Evolutionary conservation across 2,113 vertebrate genomes (phyloP).

Genomic region (Gorsachius goisagi): DNA sequence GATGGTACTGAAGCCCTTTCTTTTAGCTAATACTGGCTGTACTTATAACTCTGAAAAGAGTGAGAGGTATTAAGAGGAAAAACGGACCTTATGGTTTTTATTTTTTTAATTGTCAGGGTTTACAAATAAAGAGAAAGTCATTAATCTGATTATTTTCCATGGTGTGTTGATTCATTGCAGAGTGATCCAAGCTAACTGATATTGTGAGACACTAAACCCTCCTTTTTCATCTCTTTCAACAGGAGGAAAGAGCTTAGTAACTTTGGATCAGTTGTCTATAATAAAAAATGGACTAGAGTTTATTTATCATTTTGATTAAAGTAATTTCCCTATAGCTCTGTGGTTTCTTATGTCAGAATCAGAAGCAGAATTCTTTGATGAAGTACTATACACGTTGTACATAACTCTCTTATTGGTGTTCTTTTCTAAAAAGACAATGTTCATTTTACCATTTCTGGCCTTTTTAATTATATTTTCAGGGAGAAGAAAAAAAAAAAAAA

Average conservation of each 20-base stretch:
- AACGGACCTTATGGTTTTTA: background rate
- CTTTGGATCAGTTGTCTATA: background rate
- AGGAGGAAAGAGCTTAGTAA: background rate
- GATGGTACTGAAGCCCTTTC: conserved; percentile 43
- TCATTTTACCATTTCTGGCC: background rate
- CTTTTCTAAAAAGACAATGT: background rate
- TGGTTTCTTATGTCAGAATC: background rate
- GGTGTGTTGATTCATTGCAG: background rate
- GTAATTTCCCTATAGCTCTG: background rate
- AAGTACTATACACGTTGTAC: background rate
- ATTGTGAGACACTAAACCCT: background rate
- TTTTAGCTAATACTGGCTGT: conserved; percentile 50
- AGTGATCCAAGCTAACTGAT: background rate
- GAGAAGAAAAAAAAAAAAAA: background rate
- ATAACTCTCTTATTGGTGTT: background rate
- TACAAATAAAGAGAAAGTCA: conserved; percentile 11
- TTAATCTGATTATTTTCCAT: background rate
- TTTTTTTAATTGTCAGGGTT: background rate
- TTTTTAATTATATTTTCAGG: background rate
- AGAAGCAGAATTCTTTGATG: background rate
- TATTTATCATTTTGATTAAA: conserved; percentile 4
- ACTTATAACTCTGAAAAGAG: conserved; percentile 10
- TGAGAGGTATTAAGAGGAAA: background rate
- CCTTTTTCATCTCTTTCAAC: background rate
- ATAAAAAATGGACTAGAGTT: background rate